phyloP scores from a whole-genome alignment of 2,888 invertebrate species.

The Drosophila buzzatii region DNA sequence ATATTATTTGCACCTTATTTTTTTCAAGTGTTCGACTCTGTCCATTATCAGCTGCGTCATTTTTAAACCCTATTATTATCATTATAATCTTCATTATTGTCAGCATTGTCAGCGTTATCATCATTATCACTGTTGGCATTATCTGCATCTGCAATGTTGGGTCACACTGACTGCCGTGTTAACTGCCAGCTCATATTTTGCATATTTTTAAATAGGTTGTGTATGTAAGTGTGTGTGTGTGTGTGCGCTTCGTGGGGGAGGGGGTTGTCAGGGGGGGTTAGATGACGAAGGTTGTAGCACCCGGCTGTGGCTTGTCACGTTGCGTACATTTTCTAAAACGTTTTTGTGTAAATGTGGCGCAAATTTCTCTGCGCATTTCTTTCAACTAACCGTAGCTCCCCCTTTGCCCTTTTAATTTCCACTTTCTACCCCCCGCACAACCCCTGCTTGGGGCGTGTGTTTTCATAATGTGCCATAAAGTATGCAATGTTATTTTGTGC shows the following conservation, averaged over 20 bases:
- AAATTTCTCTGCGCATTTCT: conserved; percentile 48
- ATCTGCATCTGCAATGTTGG: conserved; percentile 66
- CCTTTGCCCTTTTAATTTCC: conserved; percentile 6
- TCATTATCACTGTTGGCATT: conserved; percentile 44
- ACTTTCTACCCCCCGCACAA: neutral
- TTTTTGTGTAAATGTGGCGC: conserved; percentile 74
- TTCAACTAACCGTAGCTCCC: conserved; percentile 5
- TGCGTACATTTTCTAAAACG: conserved; percentile 72
- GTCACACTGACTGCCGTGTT: conserved; percentile 43
- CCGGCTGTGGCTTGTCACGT: conserved; percentile 47
- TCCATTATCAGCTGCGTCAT: conserved; percentile 23
- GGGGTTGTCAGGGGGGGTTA: no score
- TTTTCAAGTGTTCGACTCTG: conserved; percentile 1
- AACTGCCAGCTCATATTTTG: conserved; percentile 68
- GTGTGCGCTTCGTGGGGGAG: no score
- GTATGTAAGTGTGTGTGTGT: conserved; percentile 1
- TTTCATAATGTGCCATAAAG: conserved; percentile 81
- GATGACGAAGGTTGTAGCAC: neutral
- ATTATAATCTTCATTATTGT: neutral
- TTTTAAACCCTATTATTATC: conserved; percentile 24
- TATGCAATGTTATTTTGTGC: conserved; percentile 80
- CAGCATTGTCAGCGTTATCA: conserved; percentile 2
- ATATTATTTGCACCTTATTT: neutral
- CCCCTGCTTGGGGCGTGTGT: conserved; percentile 56
- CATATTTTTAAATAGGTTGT: conserved; percentile 63